A percentile compares a stretch with the other conserved stretches of the same genome.
Conservation (phyloP, 2,797 vertebrate genomes). For the Lophius americanus region DNA sequence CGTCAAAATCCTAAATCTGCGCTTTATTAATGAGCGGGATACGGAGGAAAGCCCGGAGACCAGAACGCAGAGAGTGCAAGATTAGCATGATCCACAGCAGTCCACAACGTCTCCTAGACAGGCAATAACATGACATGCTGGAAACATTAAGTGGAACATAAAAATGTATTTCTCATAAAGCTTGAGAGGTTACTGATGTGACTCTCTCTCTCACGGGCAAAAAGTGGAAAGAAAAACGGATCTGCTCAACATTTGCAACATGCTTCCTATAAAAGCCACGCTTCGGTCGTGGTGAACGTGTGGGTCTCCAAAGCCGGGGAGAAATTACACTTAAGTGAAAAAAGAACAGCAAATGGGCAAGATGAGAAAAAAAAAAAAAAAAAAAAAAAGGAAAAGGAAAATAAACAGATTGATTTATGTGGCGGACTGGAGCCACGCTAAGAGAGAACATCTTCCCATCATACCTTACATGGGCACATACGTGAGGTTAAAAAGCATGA, state of each 20-base stretch:
- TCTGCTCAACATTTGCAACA: constrained; percentile 62
- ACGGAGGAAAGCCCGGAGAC: constrained; percentile 25
- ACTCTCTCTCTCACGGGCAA: constrained; percentile 59
- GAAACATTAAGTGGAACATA: constrained; percentile 75
- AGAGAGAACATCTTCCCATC: constrained; percentile 66
- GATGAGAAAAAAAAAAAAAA: constrained; percentile 29
- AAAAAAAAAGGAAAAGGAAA: constrained; percentile 15
- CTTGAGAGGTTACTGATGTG: constrained; percentile 74
- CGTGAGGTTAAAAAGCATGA: constrained; percentile 66
- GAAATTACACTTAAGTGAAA: constrained; percentile 55
- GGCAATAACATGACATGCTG: constrained; percentile 63
- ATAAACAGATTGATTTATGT: constrained; percentile 75
- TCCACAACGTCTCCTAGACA: constrained; percentile 35
- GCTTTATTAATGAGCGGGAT: constrained; percentile 33
- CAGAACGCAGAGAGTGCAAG: constrained; percentile 42
- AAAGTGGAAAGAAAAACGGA: constrained; percentile 55
- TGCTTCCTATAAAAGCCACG: constrained; percentile 55
- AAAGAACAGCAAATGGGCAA: constrained; percentile 36
- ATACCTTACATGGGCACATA: constrained; percentile 79
- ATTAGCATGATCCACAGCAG: constrained; percentile 64
- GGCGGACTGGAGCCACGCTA: constrained; percentile 59
- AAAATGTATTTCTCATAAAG: constrained; percentile 78
- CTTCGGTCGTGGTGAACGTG: constrained; percentile 31
- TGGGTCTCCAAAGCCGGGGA: constrained; percentile 45
- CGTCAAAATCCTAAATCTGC: constrained; percentile 21